A percentile compares a stretch with the other conserved stretches of the same genome.
These are phyloP conservation scores for Tetraodon nigroviridis DNA, from an alignment of 2,113 vertebrate species.

Conservation along the genomic window DNA sequence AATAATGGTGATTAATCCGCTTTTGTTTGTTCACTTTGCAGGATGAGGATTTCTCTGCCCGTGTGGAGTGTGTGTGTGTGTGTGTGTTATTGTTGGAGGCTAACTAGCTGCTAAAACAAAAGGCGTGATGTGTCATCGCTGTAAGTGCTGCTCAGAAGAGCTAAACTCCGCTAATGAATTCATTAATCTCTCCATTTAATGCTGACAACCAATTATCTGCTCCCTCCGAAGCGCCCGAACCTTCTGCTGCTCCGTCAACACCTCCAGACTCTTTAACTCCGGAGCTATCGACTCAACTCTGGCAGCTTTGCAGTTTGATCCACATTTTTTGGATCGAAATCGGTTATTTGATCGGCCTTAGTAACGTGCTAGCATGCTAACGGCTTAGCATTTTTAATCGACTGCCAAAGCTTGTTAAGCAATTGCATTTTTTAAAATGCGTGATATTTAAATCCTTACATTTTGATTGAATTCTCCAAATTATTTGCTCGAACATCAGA, in stretches of 20 bases:
- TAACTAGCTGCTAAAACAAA: conserved; percentile 71
- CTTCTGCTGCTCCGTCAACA: conserved; percentile 10
- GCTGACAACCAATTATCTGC: conserved; percentile 71
- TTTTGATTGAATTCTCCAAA: too few species aligned
- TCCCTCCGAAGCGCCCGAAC: conserved; percentile 48
- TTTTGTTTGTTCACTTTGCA: conserved; percentile 70
- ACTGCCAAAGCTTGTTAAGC: too few species aligned
- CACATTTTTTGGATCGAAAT: too few species aligned
- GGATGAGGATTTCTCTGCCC: conserved; percentile 45
- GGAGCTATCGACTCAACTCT: background rate
- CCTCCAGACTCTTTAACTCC: background rate
- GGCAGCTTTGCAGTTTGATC: too few species aligned
- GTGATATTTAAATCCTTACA: too few species aligned
- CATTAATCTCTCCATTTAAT: conserved; percentile 74
- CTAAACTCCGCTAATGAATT: conserved; percentile 68
- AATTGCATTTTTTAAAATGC: too few species aligned
- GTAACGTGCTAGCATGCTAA: too few species aligned
- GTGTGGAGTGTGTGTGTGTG: conserved; percentile 42
- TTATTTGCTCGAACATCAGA: too few species aligned
- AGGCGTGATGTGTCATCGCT: conserved; percentile 68
- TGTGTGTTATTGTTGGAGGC: conserved; percentile 68
- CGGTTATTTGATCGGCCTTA: too few species aligned
- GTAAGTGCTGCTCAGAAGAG: conserved; percentile 59
- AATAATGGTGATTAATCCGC: conserved; percentile 84
- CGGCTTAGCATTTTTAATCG: too few species aligned